These are phyloP conservation scores for Falco punctatus DNA, from an alignment of 2,113 vertebrate genomes.

Conservation along the genomic window DNA sequence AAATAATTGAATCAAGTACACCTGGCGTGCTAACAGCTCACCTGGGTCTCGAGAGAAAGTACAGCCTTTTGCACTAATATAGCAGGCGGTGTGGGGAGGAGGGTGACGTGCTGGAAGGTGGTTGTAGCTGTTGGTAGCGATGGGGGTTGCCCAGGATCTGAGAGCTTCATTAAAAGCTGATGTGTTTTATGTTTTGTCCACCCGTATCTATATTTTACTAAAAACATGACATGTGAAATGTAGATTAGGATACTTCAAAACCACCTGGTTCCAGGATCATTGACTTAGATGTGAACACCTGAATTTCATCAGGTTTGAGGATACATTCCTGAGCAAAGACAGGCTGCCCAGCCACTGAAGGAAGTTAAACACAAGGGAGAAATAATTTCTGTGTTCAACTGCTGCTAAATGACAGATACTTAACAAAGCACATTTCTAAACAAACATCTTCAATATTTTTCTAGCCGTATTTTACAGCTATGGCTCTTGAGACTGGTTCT, in stretches of 20 bases:
- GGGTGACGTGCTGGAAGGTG: not conserved
- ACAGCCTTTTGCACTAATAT: not conserved
- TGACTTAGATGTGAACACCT: not conserved
- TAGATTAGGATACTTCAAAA: not conserved
- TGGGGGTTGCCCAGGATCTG: not conserved
- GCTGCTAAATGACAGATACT: not conserved
- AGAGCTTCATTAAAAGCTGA: not conserved
- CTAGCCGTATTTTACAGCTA: not conserved
- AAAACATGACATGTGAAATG: not conserved
- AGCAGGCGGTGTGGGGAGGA: fast-evolving
- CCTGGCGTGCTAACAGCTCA: not conserved
- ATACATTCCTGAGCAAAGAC: not conserved
- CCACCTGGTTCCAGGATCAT: not conserved
- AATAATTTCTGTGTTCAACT: not conserved
- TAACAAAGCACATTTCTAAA: not conserved
- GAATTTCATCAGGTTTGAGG: not conserved
- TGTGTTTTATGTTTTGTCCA: not conserved
- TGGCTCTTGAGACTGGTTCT: not conserved
- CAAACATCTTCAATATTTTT: not conserved
- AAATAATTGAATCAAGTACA: not conserved
- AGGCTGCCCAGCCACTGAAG: not conserved
- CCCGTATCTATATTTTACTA: not conserved
- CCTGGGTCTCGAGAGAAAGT: not conserved
- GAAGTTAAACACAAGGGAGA: not conserved
- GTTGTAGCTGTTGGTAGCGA: not conserved